Conservation (phyloP, 2,113 vertebrate species). For the Tachysurus fulvidraco region DNA sequence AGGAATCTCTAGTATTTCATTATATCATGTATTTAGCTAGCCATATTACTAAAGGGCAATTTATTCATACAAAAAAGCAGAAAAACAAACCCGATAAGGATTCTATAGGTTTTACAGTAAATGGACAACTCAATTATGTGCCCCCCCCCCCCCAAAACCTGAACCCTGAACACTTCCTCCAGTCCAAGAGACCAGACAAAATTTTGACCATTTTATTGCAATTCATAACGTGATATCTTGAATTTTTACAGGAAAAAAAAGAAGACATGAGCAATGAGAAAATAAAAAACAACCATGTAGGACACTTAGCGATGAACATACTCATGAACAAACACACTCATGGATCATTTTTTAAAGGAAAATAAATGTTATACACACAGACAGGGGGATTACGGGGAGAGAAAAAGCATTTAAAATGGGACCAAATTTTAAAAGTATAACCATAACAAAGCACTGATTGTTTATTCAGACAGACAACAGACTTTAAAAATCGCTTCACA, state of each 20-base stretch:
- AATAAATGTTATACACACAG: not conserved
- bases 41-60: no score
- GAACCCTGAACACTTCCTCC: not conserved
- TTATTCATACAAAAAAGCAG: no score
- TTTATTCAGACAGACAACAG: not conserved
- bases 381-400: not conserved
- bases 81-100: not conserved
- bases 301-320: slow-evolving; percentile 10
- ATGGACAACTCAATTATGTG: no score
- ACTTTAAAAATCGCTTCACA: slow-evolving; percentile 7
- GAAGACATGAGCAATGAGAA: not conserved
- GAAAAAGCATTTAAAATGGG: not conserved
- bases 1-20: no score
- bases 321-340: not conserved
- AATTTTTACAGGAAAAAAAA: slow-evolving; percentile 40
- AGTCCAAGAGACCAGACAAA: not conserved
- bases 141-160: not conserved
- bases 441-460: not conserved
- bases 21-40: no score
- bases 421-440: not conserved
- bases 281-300: no score
- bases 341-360: not conserved
- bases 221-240: slow-evolving; percentile 34
- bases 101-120: no score
- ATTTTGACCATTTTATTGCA: slow-evolving; percentile 53